phyloP scores from a whole-genome alignment of 1,140 invertebrate species.

The Apis dorsata region DNA sequence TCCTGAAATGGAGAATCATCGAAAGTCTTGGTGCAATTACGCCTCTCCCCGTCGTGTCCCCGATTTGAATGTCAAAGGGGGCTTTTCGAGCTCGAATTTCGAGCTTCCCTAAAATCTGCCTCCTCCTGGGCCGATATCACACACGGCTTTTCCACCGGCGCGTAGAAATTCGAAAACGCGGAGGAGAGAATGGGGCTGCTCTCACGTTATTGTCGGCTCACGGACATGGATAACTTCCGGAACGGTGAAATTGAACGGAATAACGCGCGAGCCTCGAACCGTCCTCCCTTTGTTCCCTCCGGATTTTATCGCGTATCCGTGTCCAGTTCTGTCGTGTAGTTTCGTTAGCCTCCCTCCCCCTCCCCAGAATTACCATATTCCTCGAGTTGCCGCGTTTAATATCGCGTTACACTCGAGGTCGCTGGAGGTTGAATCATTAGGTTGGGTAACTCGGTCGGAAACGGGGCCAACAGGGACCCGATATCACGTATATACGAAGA shows the following conservation, averaged over 20 bases:
- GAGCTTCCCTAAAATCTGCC: slow-evolving; percentile 23
- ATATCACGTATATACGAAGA: no score
- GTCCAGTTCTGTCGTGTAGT: slow-evolving; percentile 56
- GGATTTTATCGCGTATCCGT: slow-evolving; percentile 53
- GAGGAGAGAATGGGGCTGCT: slow-evolving; percentile 46
- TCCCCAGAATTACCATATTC: slow-evolving; percentile 67
- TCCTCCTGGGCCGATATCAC: slow-evolving; percentile 20
- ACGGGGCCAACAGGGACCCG: no score
- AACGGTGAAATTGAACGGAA: slow-evolving; percentile 64
- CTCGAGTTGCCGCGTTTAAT: slow-evolving; percentile 64
- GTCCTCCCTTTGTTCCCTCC: slow-evolving; percentile 61
- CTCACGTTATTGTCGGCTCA: slow-evolving; percentile 53
- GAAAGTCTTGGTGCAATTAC: neutral
- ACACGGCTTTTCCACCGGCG: slow-evolving; percentile 12
- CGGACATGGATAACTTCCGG: slow-evolving; percentile 42
- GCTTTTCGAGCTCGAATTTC: no score
- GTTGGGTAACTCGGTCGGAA: no score
- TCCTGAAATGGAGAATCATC: neutral
- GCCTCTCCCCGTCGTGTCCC: neutral
- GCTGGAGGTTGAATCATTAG: no score
- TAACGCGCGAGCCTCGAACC: slow-evolving; percentile 54
- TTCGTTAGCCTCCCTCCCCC: slow-evolving; percentile 39
- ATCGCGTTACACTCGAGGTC: slow-evolving; percentile 29
- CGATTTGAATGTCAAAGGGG: slow-evolving; percentile 40
- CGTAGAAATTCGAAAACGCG: slow-evolving; percentile 63